Evolutionary conservation across 2,888 invertebrate species (phyloP).

Genomic region (Melieria picta): DNA sequence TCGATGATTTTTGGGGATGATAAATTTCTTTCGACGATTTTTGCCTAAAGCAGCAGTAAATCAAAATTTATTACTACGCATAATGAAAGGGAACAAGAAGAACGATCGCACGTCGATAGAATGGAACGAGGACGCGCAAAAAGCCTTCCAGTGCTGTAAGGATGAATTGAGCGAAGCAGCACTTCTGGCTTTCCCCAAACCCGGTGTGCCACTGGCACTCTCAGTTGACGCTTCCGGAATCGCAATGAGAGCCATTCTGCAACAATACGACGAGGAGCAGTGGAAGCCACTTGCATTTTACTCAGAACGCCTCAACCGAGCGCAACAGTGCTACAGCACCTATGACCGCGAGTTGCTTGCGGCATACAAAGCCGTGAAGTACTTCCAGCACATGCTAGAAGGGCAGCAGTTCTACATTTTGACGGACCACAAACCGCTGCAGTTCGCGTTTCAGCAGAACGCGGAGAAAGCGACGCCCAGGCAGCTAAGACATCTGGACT

Average conservation of each 20-base stretch:
- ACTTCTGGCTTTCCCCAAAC: conserved; percentile 27
- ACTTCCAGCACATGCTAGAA: conserved; percentile 38
- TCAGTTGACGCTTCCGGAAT: conserved; percentile 34
- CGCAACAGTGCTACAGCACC: conserved; percentile 32
- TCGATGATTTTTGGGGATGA: conserved; percentile 43
- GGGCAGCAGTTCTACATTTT: conserved; percentile 33
- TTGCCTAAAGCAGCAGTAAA: conserved; percentile 27
- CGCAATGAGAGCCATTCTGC: conserved; percentile 17
- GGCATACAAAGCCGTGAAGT: conserved; percentile 26
- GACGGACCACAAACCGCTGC: conserved; percentile 44
- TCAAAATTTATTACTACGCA: conserved; percentile 25
- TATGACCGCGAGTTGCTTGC: conserved; percentile 39
- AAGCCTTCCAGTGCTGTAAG: conserved; percentile 33
- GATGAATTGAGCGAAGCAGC: conserved; percentile 25
- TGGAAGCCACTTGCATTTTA: conserved; percentile 5
- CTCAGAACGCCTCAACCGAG: conserved; percentile 21
- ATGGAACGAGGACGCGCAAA: conserved; percentile 19
- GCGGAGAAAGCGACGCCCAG: conserved; percentile 31
- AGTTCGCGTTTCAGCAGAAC: conserved; percentile 50
- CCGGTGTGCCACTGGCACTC: conserved; percentile 27
- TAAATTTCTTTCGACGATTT: conserved; percentile 40
- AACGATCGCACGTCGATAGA: conserved; percentile 32
- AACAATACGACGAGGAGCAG: conserved; percentile 1
- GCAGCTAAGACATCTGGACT: conserved; percentile 37
- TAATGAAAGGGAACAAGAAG: conserved; percentile 33